Evolutionary conservation across 2,797 vertebrate species (phyloP), one percentile per base, ranked within the genome.

Genomic region (Nothura maculosa): DNA sequence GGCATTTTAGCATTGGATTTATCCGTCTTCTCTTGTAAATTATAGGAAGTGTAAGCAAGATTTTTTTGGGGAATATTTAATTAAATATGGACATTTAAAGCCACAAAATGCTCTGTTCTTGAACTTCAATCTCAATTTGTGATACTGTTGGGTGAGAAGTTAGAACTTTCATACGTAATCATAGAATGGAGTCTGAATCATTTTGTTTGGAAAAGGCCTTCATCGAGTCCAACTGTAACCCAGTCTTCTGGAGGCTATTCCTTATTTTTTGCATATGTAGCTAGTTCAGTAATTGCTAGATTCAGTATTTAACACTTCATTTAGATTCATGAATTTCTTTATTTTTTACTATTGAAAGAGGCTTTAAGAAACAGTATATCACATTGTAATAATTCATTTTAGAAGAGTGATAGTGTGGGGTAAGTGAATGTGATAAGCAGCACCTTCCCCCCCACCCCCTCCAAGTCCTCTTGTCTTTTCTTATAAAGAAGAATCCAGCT

Each of bases 401-500:
- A 72, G 36, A 69, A 36, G 30, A 72, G 18, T 6, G 5, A 4
- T 79, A 76, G 58, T 55, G 20, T 52, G 20, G 81, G 61, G 36
- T 81, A 70, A 91, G 18, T 11, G 34, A 72, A 85, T 90, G 38
- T 32, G 68, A 55, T 40, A 14, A 42, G 25, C 32, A 90, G 74
- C 70, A 88, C 27, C 52, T 30, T 10, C 8, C 34, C 72, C 1
- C 28, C 28, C 6, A 40, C 40, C 17, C 5, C 7, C 17, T 4
- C 7, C 47, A 43, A 60, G 55, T 27, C 67, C 62, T 94, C 61
- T 73, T 73, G 25, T 90, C 28, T 80, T 92, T 83, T 61, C 73
- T 92, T 90, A 52, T 75, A 82, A 85, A 74, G 77, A 74, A 83
- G 57, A 93, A 95, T 81, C 55, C 78, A 48, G 34, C 87, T 93